A percentile compares a stretch with the other conserved stretches of the same genome.
phyloP scores from a whole-genome alignment of 1,140 invertebrate genomes.

The Tetraneura akinire region DNA sequence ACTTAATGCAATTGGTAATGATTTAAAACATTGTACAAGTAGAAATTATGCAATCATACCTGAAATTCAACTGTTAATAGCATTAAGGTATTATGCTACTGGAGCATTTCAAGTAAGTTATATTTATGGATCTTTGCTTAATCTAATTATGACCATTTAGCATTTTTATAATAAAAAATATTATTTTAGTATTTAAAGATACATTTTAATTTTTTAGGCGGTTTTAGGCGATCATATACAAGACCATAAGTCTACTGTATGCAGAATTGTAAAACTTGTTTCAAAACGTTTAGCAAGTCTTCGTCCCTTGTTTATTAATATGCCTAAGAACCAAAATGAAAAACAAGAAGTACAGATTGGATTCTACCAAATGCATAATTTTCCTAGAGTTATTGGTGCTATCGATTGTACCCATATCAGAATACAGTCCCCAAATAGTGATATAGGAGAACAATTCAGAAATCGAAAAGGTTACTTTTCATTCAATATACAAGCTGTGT shows the following conservation, averaged over 20 bases:
- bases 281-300: not conserved
- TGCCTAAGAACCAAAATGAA: constrained; percentile 6
- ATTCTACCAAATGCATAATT: not conserved
- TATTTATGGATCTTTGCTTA: not conserved
- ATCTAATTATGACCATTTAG: not conserved
- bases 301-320: not conserved
- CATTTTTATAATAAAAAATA: not conserved
- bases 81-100: constrained; percentile 2
- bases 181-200: not conserved
- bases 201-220: too few relatives aligned
- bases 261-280: constrained; percentile 1
- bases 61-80: not conserved
- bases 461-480: too few relatives aligned
- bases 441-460: not conserved
- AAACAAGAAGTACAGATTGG: not conserved
- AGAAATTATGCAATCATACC: not conserved
- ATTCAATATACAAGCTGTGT: not conserved
- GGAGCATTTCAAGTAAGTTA: too few relatives aligned
- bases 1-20: not conserved
- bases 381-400: too few relatives aligned
- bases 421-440: not conserved
- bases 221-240: not conserved
- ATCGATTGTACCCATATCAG: not conserved
- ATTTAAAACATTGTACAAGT: not conserved
- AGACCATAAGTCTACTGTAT: not conserved